Evolutionary conservation across 37 sponge, comb jelly and placozoan genomes (phyloP).

Genomic region (Theonella swinhoei): DNA sequence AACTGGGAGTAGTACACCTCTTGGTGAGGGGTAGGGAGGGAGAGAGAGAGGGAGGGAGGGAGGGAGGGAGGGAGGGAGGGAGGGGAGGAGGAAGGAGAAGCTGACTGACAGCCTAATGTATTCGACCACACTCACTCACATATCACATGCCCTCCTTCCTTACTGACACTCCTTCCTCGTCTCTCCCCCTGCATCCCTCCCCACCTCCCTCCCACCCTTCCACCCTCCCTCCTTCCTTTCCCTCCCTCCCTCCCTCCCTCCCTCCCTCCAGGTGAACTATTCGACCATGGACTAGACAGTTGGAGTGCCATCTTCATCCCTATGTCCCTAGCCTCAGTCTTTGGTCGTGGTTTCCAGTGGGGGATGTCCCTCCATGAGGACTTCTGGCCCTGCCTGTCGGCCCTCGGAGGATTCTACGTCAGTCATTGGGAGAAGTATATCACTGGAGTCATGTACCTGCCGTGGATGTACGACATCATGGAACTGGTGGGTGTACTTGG

Average conservation of each 20-base stretch:
- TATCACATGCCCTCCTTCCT: neutral
- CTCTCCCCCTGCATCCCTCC: too few relatives aligned
- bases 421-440: constrained; percentile 98
- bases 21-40: constrained; percentile 79
- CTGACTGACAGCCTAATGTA: too few relatives aligned
- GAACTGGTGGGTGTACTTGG: constrained; percentile 61
- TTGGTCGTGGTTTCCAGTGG: constrained; percentile 66
- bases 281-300: constrained; percentile 94
- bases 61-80: too few relatives aligned
- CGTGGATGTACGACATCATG: constrained; percentile 92
- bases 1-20: constrained; percentile 69
- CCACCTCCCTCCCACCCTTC: too few relatives aligned
- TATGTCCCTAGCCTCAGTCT: constrained; percentile 54
- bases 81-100: too few relatives aligned
- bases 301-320: constrained; percentile 60
- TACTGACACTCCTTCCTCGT: too few relatives aligned
- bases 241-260: neutral
- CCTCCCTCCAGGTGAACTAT: constrained; percentile 76
- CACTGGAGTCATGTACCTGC: constrained; percentile 91
- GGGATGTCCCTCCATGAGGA: constrained; percentile 33
- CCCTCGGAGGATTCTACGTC: constrained; percentile 84
- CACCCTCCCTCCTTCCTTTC: too few relatives aligned
- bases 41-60: too few relatives aligned
- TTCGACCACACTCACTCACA: too few relatives aligned
- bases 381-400: constrained; percentile 24